phyloP scores from a whole-genome alignment of 2,888 invertebrate genomes.

The Noctua janthina region DNA sequence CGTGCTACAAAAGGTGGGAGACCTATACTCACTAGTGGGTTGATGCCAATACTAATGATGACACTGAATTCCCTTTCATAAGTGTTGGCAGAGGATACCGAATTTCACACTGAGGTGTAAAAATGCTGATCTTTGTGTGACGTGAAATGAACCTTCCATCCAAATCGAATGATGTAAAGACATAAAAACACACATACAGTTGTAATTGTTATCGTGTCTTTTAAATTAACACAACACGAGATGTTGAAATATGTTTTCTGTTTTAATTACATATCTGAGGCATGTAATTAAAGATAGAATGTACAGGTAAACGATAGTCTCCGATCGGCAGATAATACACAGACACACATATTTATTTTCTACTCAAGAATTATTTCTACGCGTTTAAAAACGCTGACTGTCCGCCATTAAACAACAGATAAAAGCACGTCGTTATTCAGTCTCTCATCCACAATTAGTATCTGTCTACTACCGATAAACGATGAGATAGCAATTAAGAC shows the following conservation, averaged over 20 bases:
- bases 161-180: neutral
- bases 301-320: conserved; percentile 24
- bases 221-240: neutral
- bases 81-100: neutral
- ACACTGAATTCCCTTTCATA: neutral
- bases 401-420: conserved; percentile 27
- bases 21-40: neutral
- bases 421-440: conserved; percentile 47
- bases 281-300: conserved; percentile 34
- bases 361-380: conserved; percentile 27
- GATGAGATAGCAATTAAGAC: conserved; percentile 63
- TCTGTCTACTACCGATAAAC: conserved; percentile 53
- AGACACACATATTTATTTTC: conserved; percentile 19
- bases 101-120: neutral
- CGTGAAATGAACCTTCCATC: neutral
- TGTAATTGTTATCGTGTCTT: neutral
- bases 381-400: conserved; percentile 38
- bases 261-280: conserved; percentile 45
- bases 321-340: neutral
- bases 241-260: conserved; percentile 34
- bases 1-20: neutral
- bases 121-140: neutral
- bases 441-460: conserved; percentile 52
- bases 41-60: neutral
- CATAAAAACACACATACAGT: neutral